A percentile compares a stretch with the other conserved stretches of the same genome.
These are phyloP conservation scores for Chamaea fasciata DNA, from an alignment of 2,113 vertebrate genomes.

Conservation along the genomic window DNA sequence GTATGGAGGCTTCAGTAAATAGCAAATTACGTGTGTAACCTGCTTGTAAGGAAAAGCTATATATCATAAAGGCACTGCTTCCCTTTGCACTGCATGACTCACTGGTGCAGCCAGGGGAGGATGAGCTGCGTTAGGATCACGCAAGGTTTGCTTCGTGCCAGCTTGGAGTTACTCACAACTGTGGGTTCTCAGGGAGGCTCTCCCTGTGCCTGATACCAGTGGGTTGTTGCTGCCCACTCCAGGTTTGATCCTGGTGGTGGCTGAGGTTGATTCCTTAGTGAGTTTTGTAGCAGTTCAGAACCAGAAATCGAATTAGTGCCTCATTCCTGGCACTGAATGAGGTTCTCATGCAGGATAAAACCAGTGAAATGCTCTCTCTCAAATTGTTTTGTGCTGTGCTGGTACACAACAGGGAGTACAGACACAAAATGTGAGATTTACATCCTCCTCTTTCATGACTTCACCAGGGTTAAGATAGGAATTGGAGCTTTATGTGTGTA, in stretches of 20 bases:
- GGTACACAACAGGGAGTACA: not conserved
- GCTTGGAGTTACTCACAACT: accelerated
- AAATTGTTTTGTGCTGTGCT: not conserved
- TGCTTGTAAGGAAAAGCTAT: not conserved
- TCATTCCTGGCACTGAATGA: not conserved
- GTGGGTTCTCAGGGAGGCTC: not conserved
- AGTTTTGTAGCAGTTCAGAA: not conserved
- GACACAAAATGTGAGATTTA: not conserved
- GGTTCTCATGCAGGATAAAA: accelerated
- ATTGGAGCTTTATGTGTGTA: not conserved
- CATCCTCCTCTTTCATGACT: not conserved
- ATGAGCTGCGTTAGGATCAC: not conserved
- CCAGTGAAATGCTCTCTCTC: not conserved
- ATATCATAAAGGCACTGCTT: not conserved
- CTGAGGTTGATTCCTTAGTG: not conserved
- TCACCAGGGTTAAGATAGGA: not conserved
- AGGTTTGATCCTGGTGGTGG: not conserved
- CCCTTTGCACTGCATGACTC: not conserved
- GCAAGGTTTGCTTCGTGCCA: not conserved
- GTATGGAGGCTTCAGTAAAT: not conserved
- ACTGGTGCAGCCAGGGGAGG: not conserved
- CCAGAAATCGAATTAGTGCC: not conserved
- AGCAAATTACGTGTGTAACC: not conserved
- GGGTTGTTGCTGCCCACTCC: not conserved
- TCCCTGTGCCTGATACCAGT: not conserved